These are phyloP conservation scores for Trichosurus vulpecula DNA, from an alignment of 2,797 vertebrate species.

Conservation along the genomic window DNA sequence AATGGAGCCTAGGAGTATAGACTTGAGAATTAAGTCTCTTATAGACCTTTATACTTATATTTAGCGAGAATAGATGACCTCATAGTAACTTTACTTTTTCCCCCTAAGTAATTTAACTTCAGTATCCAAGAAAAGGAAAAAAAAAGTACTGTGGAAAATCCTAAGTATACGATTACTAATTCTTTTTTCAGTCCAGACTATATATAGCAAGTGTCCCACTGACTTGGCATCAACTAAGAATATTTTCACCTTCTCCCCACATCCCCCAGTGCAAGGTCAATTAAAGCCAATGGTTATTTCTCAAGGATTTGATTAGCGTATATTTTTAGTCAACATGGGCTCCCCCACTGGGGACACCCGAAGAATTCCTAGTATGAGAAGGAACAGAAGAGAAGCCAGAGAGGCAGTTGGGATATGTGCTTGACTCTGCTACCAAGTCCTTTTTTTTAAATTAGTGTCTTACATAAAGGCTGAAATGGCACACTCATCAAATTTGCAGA, in stretches of 20 bases:
- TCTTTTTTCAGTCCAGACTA: slow-evolving; percentile 33
- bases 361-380: neutral
- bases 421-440: neutral
- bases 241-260: neutral
- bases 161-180: neutral
- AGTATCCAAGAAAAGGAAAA: neutral
- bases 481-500: neutral
- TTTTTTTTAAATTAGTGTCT: neutral
- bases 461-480: neutral
- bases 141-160: neutral
- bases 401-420: neutral
- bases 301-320: slow-evolving; percentile 17
- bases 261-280: neutral
- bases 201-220: slow-evolving; percentile 1
- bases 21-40: neutral
- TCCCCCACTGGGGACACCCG: neutral
- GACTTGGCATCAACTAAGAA: slow-evolving; percentile 18
- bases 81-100: neutral
- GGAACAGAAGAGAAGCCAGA: neutral
- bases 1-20: neutral
- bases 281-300: slow-evolving; percentile 21
- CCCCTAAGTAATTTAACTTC: neutral
- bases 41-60: neutral
- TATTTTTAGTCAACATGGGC: slow-evolving; percentile 33
- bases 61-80: neutral